Evolutionary conservation across 1,140 invertebrate genomes (phyloP).

Genomic region (Zaprionus ornatus): DNA sequence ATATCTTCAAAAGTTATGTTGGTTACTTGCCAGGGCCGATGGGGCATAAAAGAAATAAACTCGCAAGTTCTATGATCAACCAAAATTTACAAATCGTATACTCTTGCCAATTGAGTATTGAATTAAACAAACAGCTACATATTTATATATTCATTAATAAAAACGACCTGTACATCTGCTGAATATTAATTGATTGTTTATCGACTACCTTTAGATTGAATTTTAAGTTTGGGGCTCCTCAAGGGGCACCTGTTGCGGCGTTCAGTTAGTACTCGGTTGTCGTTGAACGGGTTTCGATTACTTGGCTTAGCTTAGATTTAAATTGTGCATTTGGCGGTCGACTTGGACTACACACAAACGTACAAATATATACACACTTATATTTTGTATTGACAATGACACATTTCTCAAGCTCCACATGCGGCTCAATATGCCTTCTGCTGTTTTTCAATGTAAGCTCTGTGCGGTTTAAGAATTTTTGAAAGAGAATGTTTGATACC

Average conservation of each 20-base stretch:
- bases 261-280: constrained; percentile 39
- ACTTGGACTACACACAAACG: constrained; percentile 41
- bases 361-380: constrained; percentile 12
- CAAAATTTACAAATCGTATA: background rate
- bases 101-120: constrained; percentile 8
- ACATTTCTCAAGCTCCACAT: constrained; percentile 50
- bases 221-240: constrained; percentile 16
- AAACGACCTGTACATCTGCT: constrained; percentile 49
- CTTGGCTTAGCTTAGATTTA: constrained; percentile 45
- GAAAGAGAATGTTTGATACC: background rate
- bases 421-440: constrained; percentile 51
- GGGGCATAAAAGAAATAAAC: background rate
- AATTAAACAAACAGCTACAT: constrained; percentile 19
- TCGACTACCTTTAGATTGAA: constrained; percentile 44
- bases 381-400: constrained; percentile 51
- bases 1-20: too few species aligned
- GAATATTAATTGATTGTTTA: constrained; percentile 68
- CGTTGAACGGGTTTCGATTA: constrained; percentile 32
- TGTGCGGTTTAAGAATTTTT: background rate
- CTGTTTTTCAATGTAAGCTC: constrained; percentile 61
- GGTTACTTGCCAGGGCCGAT: too few species aligned
- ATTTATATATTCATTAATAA: constrained; percentile 29
- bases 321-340: constrained; percentile 46
- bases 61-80: background rate
- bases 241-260: constrained; percentile 2